Base-by-base conservation (phyloP, 2,113 vertebrate genomes). In the Colossoma macropomum region DNA sequence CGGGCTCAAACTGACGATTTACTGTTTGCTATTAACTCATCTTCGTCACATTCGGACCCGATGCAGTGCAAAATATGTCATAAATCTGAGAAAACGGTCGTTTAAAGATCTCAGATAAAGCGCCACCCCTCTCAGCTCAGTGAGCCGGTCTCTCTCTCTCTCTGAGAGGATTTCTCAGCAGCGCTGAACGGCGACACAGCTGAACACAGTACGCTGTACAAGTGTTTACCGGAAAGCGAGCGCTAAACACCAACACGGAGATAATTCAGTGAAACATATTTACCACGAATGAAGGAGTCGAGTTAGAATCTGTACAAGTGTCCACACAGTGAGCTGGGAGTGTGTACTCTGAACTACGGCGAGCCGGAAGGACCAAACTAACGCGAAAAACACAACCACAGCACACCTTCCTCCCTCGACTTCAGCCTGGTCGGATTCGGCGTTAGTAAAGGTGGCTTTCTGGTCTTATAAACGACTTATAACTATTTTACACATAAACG, bases 361-460 rank as follows among this genome's bases (percentile, higher is more conserved):
- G 62, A 59, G 50, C 13, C 25, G 60, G 32, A 48, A 28, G 62
- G 83, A 80, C 84, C 60, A 89, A 87, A 72, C 81, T 21, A 52
- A 45, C 41, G 41, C 41, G 34, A 38, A 7, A 7, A 3, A 38
- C 34, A 38, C n/a, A n/a, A n/a, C n/a, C n/a, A n/a, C n/a, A 38
- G 7, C 34, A 45, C 41, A 45, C 9, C 10, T 3, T 4, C 3
- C 10, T 45, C 1, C 41, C 4, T 45, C 41, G 41, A 45, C 41
- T 45, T 45, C 41, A 8, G 10, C 9, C 4, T 11, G 41, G 1
- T 45, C 41, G 10, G 41, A 45, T 38, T 38, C 34, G 34, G 34
- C 7, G 3, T 38, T 38, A 38, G 7, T 38, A 38, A 38, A 38
- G 3, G 34, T 38, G 34, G n/a, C n/a, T n/a, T n/a, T n/a, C n/a